These are phyloP conservation scores for Papilio dardanus DNA, from an alignment of 1,140 invertebrate genomes.

Conservation along the genomic window DNA sequence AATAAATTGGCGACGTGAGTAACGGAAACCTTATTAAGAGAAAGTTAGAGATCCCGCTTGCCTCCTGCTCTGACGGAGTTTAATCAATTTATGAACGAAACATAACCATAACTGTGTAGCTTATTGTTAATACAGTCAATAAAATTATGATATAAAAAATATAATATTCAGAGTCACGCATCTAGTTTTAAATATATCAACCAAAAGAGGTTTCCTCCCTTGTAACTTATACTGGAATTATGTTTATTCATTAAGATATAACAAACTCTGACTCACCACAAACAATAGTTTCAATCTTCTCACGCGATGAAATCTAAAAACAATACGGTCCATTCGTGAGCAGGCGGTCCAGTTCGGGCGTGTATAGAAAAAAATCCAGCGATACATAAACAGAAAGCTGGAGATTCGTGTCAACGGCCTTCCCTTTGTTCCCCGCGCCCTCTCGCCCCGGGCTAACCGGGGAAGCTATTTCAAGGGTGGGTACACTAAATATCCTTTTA, in stretches of 20 bases:
- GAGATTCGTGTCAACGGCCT: slow-evolving; percentile 79
- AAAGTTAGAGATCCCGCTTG: slow-evolving; percentile 27
- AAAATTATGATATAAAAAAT: not conserved
- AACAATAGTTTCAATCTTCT: slow-evolving; percentile 25
- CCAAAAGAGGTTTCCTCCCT: not conserved
- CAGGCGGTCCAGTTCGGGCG: slow-evolving; percentile 59
- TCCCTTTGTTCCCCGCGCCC: slow-evolving; percentile 52
- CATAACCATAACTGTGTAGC: not conserved
- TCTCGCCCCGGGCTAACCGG: slow-evolving; percentile 44
- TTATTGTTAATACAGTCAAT: no score
- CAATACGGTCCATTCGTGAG: slow-evolving; percentile 61
- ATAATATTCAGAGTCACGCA: not conserved
- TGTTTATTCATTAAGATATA: slow-evolving; percentile 9
- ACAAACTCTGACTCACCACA: slow-evolving; percentile 14
- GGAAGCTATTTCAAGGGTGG: slow-evolving; percentile 70
- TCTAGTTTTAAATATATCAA: not conserved
- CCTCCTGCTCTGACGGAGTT: not conserved
- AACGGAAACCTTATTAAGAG: slow-evolving; percentile 31
- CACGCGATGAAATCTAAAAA: slow-evolving; percentile 55
- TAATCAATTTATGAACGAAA: not conserved
- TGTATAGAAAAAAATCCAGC: slow-evolving; percentile 71
- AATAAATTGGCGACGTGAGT: slow-evolving; percentile 41
- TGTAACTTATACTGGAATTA: not conserved
- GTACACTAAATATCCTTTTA: slow-evolving; percentile 54
- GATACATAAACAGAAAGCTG: slow-evolving; percentile 72